Conservation (phyloP, 2,113 vertebrate genomes). For the Stegostoma tigrinum region DNA sequence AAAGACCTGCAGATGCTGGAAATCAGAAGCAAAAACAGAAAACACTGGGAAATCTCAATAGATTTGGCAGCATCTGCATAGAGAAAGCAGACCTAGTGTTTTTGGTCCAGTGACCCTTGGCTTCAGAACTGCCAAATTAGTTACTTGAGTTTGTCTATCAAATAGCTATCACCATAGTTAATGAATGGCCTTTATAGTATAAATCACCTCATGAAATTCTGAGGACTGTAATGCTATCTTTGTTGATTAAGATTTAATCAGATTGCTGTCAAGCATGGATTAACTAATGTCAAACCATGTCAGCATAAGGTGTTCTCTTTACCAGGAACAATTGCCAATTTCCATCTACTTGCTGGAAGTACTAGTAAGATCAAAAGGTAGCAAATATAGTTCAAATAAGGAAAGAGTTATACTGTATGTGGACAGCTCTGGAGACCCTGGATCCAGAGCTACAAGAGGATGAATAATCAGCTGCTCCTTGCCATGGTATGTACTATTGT, state of each 20-base stretch:
- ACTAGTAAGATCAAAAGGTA: neutral
- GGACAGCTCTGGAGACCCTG: too few species aligned
- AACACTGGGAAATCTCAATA: too few species aligned
- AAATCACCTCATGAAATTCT: neutral
- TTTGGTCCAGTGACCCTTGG: too few species aligned
- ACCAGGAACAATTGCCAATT: neutral
- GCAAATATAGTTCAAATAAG: neutral
- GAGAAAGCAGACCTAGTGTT: too few species aligned
- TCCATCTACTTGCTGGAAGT: neutral
- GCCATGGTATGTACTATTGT: too few species aligned
- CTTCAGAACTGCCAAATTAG: neutral
- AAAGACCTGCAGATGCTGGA: too few species aligned
- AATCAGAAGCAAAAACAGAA: too few species aligned
- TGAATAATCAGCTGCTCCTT: too few species aligned
- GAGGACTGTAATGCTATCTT: neutral
- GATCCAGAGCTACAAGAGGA: too few species aligned
- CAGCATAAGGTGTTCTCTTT: neutral
- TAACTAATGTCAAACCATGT: neutral
- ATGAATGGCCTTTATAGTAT: neutral
- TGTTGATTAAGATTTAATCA: neutral
- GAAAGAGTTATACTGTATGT: too few species aligned
- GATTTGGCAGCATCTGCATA: too few species aligned
- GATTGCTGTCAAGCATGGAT: neutral
- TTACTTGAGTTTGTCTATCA: neutral
- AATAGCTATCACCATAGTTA: neutral